phyloP scores from a whole-genome alignment of 2,113 vertebrate species.

The Arvicanthis niloticus region DNA sequence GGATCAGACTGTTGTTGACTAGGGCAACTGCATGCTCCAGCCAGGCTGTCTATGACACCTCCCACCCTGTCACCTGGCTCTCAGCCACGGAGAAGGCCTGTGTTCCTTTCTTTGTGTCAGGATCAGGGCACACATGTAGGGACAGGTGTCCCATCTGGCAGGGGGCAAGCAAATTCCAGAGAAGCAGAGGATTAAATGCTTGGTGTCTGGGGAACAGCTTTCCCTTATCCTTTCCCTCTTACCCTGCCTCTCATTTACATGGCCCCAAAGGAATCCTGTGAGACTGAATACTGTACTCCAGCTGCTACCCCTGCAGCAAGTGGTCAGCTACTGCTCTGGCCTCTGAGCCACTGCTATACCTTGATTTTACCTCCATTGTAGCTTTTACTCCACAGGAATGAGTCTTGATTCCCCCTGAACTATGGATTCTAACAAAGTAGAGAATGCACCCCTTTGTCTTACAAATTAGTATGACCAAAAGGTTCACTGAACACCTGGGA shows the following conservation, averaged over 20 bases:
- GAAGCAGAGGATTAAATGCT: slow-evolving; percentile 63
- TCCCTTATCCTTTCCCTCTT: neutral
- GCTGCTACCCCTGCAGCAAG: neutral
- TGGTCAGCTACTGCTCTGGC: neutral
- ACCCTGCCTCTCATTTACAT: neutral
- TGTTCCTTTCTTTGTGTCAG: slow-evolving; percentile 53
- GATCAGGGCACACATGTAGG: slow-evolving; percentile 55
- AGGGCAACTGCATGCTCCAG: slow-evolving; percentile 27
- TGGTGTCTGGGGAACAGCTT: slow-evolving; percentile 22
- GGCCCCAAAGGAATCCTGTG: neutral
- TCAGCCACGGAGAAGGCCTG: slow-evolving; percentile 48
- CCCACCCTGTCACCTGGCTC: slow-evolving; percentile 64
- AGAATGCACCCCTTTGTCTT: neutral
- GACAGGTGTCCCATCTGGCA: slow-evolving; percentile 76
- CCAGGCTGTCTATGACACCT: slow-evolving; percentile 1
- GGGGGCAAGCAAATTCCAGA: slow-evolving; percentile 54
- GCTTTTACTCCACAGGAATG: neutral
- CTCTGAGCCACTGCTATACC: neutral
- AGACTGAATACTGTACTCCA: neutral
- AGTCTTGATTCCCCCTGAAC: neutral
- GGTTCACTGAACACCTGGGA: neutral
- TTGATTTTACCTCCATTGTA: neutral
- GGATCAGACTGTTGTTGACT: neutral
- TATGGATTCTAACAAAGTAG: neutral
- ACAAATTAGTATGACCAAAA: neutral